A percentile compares a stretch with the other conserved stretches of the same genome.
phyloP scores from a whole-genome alignment of 2,888 invertebrate genomes.

The Heliothis peltigera region DNA sequence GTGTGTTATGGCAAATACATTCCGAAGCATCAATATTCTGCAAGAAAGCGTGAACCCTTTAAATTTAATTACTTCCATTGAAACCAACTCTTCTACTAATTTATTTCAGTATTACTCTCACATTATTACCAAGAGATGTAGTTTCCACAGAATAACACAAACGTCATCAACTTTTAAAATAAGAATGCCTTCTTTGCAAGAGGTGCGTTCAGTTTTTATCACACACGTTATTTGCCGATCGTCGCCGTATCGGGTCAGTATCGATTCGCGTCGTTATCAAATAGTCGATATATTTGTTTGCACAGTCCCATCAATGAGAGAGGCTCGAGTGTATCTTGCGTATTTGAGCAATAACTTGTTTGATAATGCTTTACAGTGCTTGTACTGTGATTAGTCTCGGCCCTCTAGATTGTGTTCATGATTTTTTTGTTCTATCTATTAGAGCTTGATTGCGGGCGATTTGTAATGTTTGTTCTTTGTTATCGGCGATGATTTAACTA shows the following conservation, averaged over 20 bases:
- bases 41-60: no score
- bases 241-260: constrained; percentile 79
- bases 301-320: constrained; percentile 83
- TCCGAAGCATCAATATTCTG: no score
- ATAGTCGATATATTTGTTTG: constrained; percentile 87
- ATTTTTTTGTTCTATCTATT: constrained; percentile 79
- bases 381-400: constrained; percentile 81
- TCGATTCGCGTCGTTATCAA: constrained; percentile 85
- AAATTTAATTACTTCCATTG: background rate
- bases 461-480: constrained; percentile 58
- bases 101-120: background rate
- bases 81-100: background rate
- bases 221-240: constrained; percentile 76
- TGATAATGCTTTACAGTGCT: constrained; percentile 84
- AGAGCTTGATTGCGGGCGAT: constrained; percentile 66
- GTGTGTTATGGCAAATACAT: no score
- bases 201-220: constrained; percentile 79
- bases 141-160: constrained; percentile 28
- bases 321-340: constrained; percentile 84
- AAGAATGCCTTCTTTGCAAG: constrained; percentile 55
- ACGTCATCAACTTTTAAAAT: constrained; percentile 55
- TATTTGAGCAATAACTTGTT: constrained; percentile 88
- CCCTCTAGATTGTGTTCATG: constrained; percentile 77
- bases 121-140: background rate
- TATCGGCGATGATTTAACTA: constrained; percentile 51